These are phyloP conservation scores for Centropus unirufus DNA, from an alignment of 2,113 vertebrate species.

Conservation along the genomic window DNA sequence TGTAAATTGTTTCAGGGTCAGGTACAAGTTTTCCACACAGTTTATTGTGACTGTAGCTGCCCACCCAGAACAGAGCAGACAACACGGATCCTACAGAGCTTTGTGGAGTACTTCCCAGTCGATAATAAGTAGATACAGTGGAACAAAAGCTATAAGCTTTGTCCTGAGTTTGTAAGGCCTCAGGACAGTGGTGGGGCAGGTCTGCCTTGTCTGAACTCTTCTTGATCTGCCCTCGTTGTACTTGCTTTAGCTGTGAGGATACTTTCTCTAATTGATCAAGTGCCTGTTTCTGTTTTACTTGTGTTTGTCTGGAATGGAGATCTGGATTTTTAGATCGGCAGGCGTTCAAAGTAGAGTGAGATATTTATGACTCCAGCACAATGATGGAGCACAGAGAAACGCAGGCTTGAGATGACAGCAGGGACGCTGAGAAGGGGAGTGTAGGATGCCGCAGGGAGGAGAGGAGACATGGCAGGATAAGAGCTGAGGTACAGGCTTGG, in stretches of 20 bases:
- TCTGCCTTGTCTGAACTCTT: neutral
- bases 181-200: rapidly evolving
- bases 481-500: neutral
- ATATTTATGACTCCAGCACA: neutral
- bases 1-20: neutral
- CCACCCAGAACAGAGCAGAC: neutral
- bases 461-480: neutral
- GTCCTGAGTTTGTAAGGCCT: neutral
- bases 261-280: neutral
- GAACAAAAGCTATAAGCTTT: neutral
- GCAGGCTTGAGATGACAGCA: neutral
- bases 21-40: neutral
- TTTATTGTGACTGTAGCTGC: neutral
- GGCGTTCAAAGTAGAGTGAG: neutral
- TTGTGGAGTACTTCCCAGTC: neutral
- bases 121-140: neutral
- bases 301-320: neutral
- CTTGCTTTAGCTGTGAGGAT: neutral
- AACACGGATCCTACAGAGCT: neutral
- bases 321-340: neutral
- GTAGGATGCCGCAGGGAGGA: neutral
- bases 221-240: neutral
- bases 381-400: neutral
- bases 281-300: neutral
- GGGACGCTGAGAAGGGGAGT: neutral